phyloP scores from a whole-genome alignment of 2,888 invertebrate species.

The Cerastis leucographa region DNA sequence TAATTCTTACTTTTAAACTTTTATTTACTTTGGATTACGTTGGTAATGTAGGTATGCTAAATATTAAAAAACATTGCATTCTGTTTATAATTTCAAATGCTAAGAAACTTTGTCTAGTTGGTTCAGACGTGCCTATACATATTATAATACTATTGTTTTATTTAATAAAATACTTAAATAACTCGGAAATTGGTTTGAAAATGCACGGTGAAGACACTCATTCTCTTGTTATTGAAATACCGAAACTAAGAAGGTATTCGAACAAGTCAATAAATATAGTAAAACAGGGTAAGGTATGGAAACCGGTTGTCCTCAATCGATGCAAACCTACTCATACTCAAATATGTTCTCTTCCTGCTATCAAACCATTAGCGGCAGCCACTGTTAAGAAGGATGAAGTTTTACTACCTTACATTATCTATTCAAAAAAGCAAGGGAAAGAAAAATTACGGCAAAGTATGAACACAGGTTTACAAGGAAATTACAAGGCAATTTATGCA shows the following conservation, averaged over 20 bases:
- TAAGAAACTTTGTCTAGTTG: constrained; percentile 67
- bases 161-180: neutral
- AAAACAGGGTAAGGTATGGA: constrained; percentile 52
- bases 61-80: neutral
- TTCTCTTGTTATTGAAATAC: constrained; percentile 73
- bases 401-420: constrained; percentile 77
- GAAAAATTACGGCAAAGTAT: constrained; percentile 71
- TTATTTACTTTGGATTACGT: neutral
- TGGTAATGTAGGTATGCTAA: neutral
- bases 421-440: constrained; percentile 73
- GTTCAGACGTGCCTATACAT: constrained; percentile 45
- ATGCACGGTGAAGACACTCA: constrained; percentile 70
- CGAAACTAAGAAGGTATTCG: constrained; percentile 66
- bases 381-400: constrained; percentile 74
- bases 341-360: constrained; percentile 69
- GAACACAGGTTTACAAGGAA: constrained; percentile 71
- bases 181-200: neutral
- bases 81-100: constrained; percentile 9
- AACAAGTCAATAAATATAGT: constrained; percentile 42
- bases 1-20: neutral
- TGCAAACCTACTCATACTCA: constrained; percentile 61
- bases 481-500: constrained; percentile 77
- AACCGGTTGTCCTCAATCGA: constrained; percentile 49
- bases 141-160: constrained; percentile 10
- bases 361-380: constrained; percentile 68